Evolutionary conservation across 2,113 vertebrate species (phyloP).

Genomic region (Muntiacus reevesi): DNA sequence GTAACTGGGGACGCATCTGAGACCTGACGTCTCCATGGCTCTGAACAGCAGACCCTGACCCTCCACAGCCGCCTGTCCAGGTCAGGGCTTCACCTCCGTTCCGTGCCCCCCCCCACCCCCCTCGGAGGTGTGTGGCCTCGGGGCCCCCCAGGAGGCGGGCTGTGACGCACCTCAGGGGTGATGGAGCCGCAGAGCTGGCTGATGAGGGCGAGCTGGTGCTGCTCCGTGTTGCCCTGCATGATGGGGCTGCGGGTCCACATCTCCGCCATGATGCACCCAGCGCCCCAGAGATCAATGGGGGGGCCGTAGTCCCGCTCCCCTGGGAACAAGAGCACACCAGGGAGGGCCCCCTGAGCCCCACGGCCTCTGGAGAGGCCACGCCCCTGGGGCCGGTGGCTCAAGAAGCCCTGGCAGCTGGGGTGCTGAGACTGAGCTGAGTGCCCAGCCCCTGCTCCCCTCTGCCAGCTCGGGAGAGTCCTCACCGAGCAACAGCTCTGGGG

Average conservation of each 20-base stretch:
- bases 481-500: conserved; percentile 97
- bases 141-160: not conserved
- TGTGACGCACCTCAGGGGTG: conserved; percentile 88
- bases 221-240: conserved; percentile 99
- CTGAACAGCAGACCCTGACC: not conserved
- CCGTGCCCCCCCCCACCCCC: not conserved
- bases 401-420: conserved; percentile 25
- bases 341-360: conserved; percentile 38
- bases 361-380: not conserved
- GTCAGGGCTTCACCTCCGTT: no score
- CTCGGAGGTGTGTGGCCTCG: not conserved
- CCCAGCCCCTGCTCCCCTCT: conserved; percentile 17
- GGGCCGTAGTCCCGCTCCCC: conserved; percentile 98
- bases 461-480: conserved; percentile 37
- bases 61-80: not conserved
- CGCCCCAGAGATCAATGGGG: conserved; percentile 98
- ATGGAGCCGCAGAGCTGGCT: conserved; percentile 99
- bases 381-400: conserved; percentile 19
- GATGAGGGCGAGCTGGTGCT: conserved; percentile 98
- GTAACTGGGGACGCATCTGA: rapidly evolving
- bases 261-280: conserved; percentile 98
- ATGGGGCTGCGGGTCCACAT: conserved; percentile 99
- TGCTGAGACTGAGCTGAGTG: not conserved
- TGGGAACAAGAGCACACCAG: conserved; percentile 64
- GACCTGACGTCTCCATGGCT: rapidly evolving